Evolutionary conservation across 2,888 invertebrate species (phyloP), one percentile per base, ranked within the genome.

Genomic region (Spisula solida): DNA sequence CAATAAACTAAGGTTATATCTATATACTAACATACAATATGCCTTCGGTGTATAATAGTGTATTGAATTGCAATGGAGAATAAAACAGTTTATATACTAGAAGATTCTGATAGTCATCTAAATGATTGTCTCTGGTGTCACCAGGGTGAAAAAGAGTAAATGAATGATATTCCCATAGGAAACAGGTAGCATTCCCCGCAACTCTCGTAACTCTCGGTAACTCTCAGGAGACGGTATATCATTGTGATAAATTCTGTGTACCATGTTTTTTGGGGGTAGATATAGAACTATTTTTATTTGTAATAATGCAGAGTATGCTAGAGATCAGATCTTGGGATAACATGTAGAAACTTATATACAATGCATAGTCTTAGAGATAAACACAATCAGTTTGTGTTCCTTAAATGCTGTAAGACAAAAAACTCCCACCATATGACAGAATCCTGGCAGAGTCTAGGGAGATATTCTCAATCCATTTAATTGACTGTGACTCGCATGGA

Each of bases 401-500:
- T 66, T 66, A 66, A 25, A 66, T 66, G 25, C 60, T 66, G 25
- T 12, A 25, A 66, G 25, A 25, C 60, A n/a, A 66, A 18, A 66
- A 66, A 25, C n/a, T 14, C 2, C 10, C 75, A 75, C 16, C 18
- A 29, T 34, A 29, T 75, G 75, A 75, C 75, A 75, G 75, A 75
- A 75, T 31, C 16, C 75, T 75, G 75, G 75, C 75, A 75, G 31
- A 75, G 60, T 66, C 25, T 4, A 25, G 25, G 25, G 60, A 66
- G 60, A 25, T 66, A 1, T 78, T 78, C 78, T 55, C 55, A 56
- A 81, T 81, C 51, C n/a, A 81, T 81, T 51, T 88, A 88, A 88
- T 88, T 88, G 88, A 88, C 81, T 88, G 82, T 88, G 88, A 82
- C 88, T 82, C 60, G 82, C 78, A 85, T 85, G 82, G 82, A 47